Conservation (phyloP, 2,113 vertebrate species). For the Gymnocephalus cernua region DNA sequence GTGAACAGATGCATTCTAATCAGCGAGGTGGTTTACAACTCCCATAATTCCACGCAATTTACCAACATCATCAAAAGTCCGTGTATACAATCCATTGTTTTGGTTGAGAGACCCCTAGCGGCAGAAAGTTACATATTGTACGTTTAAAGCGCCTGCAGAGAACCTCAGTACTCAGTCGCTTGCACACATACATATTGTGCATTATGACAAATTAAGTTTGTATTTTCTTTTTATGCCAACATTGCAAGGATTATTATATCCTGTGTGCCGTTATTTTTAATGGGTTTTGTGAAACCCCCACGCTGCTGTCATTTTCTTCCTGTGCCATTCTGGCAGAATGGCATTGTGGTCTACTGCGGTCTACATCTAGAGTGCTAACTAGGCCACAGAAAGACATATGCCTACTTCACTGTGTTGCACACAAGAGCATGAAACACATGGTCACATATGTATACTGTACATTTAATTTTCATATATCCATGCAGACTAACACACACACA, state of each 20-base stretch:
- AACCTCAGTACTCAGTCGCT: too few species aligned
- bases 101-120: too few species aligned
- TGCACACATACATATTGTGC: too few species aligned
- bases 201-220: not conserved
- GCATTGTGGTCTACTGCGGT: slow-evolving; percentile 26
- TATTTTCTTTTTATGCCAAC: not conserved
- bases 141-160: too few species aligned
- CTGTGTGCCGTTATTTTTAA: not conserved
- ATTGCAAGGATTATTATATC: not conserved
- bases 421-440: not conserved
- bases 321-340: not conserved
- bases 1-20: too few species aligned
- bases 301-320: not conserved
- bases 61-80: too few species aligned
- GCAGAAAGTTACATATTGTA: too few species aligned
- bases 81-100: too few species aligned
- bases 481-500: too few species aligned
- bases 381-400: slow-evolving; percentile 10
- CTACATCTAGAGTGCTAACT: slow-evolving; percentile 12
- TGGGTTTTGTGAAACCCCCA: slow-evolving; percentile 10
- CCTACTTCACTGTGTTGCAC: not conserved
- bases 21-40: too few species aligned
- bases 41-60: too few species aligned
- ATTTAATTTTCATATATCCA: not conserved
- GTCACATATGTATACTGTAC: not conserved